Evolutionary conservation across 2,888 invertebrate genomes (phyloP).

Genomic region (Ornithoptera priamus): DNA sequence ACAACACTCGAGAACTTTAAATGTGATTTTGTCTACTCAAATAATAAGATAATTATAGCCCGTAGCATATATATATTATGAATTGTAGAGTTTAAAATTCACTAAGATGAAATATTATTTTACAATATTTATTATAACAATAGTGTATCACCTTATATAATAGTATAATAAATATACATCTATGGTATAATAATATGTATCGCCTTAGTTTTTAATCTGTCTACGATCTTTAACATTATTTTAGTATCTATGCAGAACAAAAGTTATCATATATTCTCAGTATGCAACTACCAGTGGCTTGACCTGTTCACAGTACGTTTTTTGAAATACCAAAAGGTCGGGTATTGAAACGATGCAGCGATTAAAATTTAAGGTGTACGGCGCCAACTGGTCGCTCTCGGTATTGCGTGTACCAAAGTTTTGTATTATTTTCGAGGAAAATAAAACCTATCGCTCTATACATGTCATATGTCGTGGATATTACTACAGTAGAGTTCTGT

Average conservation of each 20-base stretch:
- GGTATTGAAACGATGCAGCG: slow-evolving; percentile 37
- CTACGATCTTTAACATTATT: background rate
- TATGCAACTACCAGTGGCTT: background rate
- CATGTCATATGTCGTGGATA: slow-evolving; percentile 8
- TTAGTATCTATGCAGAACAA: background rate
- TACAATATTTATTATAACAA: too few species aligned
- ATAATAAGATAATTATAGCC: too few species aligned
- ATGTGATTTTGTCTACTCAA: too few species aligned
- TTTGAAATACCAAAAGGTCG: background rate
- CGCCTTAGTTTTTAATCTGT: too few species aligned
- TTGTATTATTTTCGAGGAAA: slow-evolving; percentile 38
- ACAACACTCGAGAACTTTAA: too few species aligned
- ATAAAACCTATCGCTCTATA: slow-evolving; percentile 21
- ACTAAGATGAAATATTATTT: too few species aligned
- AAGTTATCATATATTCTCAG: background rate
- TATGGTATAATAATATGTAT: too few species aligned
- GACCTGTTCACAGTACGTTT: background rate
- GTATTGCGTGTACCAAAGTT: slow-evolving; percentile 32
- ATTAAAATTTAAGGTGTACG: slow-evolving; percentile 55
- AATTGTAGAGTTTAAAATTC: too few species aligned
- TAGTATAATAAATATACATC: too few species aligned
- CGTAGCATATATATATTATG: too few species aligned
- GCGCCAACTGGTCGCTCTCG: slow-evolving; percentile 41
- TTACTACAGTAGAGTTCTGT: background rate
- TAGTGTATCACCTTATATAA: too few species aligned